Conservation (phyloP, 2,888 invertebrate species). For the Hirtodrosophila alboralis region DNA sequence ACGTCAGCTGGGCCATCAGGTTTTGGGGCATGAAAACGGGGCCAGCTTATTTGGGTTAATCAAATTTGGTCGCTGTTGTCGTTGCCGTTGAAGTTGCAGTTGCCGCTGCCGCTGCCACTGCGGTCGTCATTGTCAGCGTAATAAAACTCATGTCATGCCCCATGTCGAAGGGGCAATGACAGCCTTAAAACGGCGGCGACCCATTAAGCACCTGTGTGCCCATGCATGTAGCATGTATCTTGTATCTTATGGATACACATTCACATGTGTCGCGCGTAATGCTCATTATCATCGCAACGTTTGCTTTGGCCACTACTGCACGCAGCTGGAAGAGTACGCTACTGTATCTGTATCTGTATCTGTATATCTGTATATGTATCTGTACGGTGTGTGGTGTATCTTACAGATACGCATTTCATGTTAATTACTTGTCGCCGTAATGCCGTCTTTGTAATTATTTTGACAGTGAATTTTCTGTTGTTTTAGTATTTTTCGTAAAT, state of each 20-base stretch:
- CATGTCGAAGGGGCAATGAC: constrained; percentile 21
- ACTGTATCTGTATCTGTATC: constrained; percentile 12
- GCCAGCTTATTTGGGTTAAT: constrained; percentile 69
- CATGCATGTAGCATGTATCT: constrained; percentile 33
- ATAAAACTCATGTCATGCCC: constrained; percentile 50
- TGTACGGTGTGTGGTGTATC: constrained; percentile 35
- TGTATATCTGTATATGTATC: constrained; percentile 8
- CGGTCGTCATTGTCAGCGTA: constrained; percentile 43
- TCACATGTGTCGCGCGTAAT: constrained; percentile 56
- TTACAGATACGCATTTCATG: constrained; percentile 64
- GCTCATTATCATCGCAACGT: constrained; percentile 54
- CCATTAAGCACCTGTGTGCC: constrained; percentile 67
- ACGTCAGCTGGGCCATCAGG: constrained; percentile 26
- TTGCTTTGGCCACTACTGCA: constrained; percentile 21
- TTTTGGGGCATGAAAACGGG: constrained; percentile 27
- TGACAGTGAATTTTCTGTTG: constrained; percentile 65
- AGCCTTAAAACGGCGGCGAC: constrained; percentile 19
- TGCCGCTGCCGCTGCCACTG: constrained; percentile 7
- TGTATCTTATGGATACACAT: constrained; percentile 57
- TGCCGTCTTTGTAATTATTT: constrained; percentile 73
- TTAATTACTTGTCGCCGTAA: constrained; percentile 70
- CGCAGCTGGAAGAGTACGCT: constrained; percentile 5
- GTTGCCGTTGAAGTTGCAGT: constrained; percentile 25
- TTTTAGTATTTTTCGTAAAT: constrained; percentile 53
- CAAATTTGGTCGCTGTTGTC: constrained; percentile 61